Percentiles rank a stretch among this genome's conserved stretches.
Evolutionary conservation across 2,888 invertebrate species (phyloP).

Genomic region (Limnephilus auricula): DNA sequence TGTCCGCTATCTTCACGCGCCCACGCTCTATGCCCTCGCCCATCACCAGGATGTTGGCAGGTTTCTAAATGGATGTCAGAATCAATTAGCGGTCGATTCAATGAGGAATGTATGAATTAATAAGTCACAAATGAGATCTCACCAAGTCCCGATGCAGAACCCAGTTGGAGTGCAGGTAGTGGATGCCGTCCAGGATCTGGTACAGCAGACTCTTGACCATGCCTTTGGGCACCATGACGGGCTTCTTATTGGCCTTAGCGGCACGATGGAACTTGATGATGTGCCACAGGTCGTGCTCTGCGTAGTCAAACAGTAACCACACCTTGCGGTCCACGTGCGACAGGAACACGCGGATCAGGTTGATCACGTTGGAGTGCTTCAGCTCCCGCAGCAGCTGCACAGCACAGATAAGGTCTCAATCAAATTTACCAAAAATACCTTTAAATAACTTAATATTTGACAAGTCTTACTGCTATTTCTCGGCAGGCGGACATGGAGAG

Average conservation of each 20-base stretch:
- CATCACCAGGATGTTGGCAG: slow-evolving; percentile 99
- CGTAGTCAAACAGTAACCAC: slow-evolving; percentile 98
- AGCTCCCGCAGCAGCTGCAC: slow-evolving; percentile 92
- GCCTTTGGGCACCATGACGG: slow-evolving; percentile 96
- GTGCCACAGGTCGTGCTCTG: slow-evolving; percentile 99
- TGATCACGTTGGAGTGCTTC: slow-evolving; percentile 98
- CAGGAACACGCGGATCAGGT: slow-evolving; percentile 95
- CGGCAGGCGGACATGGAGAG: slow-evolving; percentile 99
- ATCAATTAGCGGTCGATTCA: neutral
- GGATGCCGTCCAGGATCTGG: slow-evolving; percentile 99
- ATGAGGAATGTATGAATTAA: neutral
- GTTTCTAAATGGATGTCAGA: slow-evolving; percentile 82
- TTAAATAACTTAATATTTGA: neutral
- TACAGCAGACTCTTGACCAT: slow-evolving; percentile 98
- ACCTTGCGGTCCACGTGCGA: slow-evolving; percentile 98
- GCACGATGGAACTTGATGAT: slow-evolving; percentile 99
- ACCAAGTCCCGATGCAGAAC: slow-evolving; percentile 97
- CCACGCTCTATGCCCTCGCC: slow-evolving; percentile 98
- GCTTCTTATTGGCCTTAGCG: slow-evolving; percentile 97
- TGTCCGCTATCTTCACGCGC: slow-evolving; percentile 98
- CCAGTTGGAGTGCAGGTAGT: slow-evolving; percentile 99
- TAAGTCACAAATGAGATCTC: slow-evolving; percentile 68
- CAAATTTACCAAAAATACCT: neutral
- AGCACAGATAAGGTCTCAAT: neutral
- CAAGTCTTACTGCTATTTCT: slow-evolving; percentile 92